Base-by-base conservation (phyloP, 1,140 invertebrate species). In the Proales similis region DNA sequence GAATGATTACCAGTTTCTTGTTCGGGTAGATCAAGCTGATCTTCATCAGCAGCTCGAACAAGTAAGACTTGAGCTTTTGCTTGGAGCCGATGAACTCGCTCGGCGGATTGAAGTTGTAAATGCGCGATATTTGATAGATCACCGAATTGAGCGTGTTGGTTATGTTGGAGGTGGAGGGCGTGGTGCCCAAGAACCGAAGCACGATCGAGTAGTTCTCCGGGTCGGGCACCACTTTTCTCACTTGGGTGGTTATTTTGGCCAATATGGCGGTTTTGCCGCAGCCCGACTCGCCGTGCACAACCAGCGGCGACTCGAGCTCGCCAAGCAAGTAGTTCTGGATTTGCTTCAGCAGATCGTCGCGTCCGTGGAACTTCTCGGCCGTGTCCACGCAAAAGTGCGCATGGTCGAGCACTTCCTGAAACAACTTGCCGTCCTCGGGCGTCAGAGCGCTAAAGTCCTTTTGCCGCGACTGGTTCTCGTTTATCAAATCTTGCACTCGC, bases 181-280 rank as follows among this genome's bases (percentile, higher is more conserved):
- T 70, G 20, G 68, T 66, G 3, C 72, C 71, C 14, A 73, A 39
- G 62, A 74, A 72, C 26, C 72, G 26, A 6, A 69, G 45, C 3
- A 73, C 32, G 3, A 72, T 38, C 2, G 65, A 61, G 9, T 67
- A 63, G 64, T 67, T 67, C 49, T 3, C 60, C 62, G 12, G 43
- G 27, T 12, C 68, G 45, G 19, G 67, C 17, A 14, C 67, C 62
- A 65, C 46, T 6, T 30, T 36, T 43, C 48, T 9, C 0, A 70
- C 66, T 22, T 66, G 48, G 33, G 61, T 64, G 7, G 67, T 67
- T 12, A 67, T 66, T 43, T 72, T 70, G 4, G 70, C 68, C 20
- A 73, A 65, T 22, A 74, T 46, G 7, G 71, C 66, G 4, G 72
- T 71, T 47, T 74, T 75, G 20, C 72, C 73, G 43, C 65, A 64